These are phyloP conservation scores for Ciconia nigra DNA, from an alignment of 2,797 vertebrate genomes.

Conservation along the genomic window DNA sequence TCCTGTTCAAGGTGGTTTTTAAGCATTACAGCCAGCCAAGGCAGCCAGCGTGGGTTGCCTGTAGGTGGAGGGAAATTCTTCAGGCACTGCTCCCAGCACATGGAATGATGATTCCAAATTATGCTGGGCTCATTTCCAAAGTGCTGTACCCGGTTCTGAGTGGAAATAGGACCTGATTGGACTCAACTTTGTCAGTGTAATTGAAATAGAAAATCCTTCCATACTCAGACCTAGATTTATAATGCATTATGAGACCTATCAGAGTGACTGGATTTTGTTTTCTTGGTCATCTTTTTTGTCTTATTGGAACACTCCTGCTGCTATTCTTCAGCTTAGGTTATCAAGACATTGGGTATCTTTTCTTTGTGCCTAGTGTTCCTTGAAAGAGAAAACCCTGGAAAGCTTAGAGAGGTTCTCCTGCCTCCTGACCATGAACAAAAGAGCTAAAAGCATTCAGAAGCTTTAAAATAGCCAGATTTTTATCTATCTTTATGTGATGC, in stretches of 20 bases:
- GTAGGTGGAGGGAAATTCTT: conserved; percentile 72
- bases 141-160: conserved; percentile 27
- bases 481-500: not conserved
- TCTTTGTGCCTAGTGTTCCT: not conserved
- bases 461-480: not conserved
- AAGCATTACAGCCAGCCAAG: conserved; percentile 49
- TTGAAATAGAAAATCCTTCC: not conserved
- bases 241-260: not conserved
- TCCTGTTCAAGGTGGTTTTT: conserved; percentile 73
- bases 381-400: not conserved
- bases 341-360: not conserved
- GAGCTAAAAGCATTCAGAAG: not conserved
- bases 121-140: conserved; percentile 44
- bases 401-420: not conserved
- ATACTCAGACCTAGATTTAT: not conserved
- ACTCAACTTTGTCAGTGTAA: conserved; percentile 9
- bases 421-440: not conserved
- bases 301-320: not conserved
- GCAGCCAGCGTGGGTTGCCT: conserved; percentile 63
- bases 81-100: conserved; percentile 64
- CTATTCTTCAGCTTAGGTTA: not conserved
- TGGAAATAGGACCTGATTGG: conserved; percentile 30
- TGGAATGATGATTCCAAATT: conserved; percentile 47
- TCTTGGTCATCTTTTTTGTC: not conserved
- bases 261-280: not conserved